A percentile compares a stretch with the other conserved stretches of the same genome.
Conservation (phyloP, 2,888 invertebrate species). For the Tortrix viridana region DNA sequence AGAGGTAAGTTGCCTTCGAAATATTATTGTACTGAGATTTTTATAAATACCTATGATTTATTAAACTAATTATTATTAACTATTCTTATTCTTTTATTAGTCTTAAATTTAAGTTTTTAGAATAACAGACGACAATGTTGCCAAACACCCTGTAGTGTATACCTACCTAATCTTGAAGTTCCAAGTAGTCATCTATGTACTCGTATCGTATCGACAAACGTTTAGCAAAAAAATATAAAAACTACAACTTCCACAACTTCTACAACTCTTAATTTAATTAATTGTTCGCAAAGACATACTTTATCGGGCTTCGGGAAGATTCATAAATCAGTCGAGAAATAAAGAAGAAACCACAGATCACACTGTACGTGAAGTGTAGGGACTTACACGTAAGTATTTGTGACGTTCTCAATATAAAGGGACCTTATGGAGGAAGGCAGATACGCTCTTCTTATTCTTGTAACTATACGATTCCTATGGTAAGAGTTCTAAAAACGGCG, state of each 20-base stretch:
- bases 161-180: not conserved
- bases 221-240: conserved; percentile 18
- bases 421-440: too few relatives aligned
- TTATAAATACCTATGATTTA: too few relatives aligned
- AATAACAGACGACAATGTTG: too few relatives aligned
- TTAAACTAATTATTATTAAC: too few relatives aligned
- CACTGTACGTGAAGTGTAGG: conserved; percentile 36
- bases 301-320: conserved; percentile 39
- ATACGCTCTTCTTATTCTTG: too few relatives aligned
- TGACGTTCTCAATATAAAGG: too few relatives aligned
- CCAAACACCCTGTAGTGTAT: not conserved
- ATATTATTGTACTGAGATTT: too few relatives aligned
- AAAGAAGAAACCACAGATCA: conserved; percentile 39
- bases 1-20: too few relatives aligned
- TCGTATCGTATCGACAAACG: not conserved
- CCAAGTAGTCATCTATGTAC: not conserved
- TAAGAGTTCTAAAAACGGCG: too few relatives aligned
- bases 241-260: conserved; percentile 9
- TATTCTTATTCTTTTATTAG: too few relatives aligned
- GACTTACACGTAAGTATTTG: not conserved
- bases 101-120: too few relatives aligned
- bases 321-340: conserved; percentile 43
- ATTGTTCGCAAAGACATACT: conserved; percentile 28
- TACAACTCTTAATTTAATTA: conserved; percentile 26
- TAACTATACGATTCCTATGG: too few relatives aligned